These are phyloP conservation scores for Neotoxoptera formosana DNA, from an alignment of 1,140 invertebrate genomes.

Conservation along the genomic window DNA sequence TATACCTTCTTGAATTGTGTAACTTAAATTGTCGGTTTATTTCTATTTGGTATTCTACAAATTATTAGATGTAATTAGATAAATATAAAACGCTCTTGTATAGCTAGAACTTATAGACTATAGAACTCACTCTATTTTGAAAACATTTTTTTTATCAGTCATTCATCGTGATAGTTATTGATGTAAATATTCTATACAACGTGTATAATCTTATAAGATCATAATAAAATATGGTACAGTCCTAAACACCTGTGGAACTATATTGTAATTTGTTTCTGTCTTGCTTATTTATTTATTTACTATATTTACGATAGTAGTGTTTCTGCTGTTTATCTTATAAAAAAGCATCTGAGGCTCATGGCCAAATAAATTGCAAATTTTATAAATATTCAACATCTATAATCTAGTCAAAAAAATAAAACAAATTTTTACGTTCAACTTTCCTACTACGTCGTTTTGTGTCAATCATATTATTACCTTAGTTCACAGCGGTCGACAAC, in stretches of 20 bases:
- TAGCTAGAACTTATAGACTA: neutral
- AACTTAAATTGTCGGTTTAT: neutral
- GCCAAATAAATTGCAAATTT: neutral
- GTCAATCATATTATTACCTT: neutral
- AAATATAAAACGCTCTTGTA: neutral
- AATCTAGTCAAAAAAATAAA: neutral
- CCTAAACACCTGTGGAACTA: slow-evolving; percentile 35
- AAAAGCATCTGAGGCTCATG: neutral
- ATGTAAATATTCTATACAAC: neutral
- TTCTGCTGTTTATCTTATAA: neutral
- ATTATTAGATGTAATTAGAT: neutral
- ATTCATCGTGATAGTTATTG: neutral
- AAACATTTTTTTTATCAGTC: neutral
- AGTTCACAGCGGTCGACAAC: neutral
- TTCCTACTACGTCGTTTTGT: neutral
- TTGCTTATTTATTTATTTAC: neutral
- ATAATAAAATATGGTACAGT: no score
- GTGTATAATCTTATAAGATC: neutral
- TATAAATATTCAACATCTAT: neutral
- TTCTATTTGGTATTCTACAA: neutral
- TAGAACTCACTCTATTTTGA: neutral
- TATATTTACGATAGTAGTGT: neutral
- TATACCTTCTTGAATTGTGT: neutral
- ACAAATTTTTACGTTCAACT: neutral
- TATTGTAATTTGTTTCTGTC: neutral